Evolutionary conservation across 2,113 vertebrate species (phyloP).

Genomic region (Tiliqua scincoides): DNA sequence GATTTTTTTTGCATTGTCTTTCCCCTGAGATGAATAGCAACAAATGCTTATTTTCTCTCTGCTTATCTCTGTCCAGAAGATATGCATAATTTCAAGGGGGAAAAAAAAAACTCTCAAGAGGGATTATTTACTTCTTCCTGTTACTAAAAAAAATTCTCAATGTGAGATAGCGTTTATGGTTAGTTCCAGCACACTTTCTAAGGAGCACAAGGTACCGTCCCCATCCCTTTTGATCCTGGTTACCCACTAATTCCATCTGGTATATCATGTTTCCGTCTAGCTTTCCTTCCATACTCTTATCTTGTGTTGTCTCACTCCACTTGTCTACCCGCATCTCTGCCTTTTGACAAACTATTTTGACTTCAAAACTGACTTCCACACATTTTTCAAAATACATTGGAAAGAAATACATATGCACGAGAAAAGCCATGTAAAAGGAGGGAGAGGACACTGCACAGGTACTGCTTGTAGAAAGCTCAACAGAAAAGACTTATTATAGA

Average conservation of each 20-base stretch:
- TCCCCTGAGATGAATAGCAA: background rate
- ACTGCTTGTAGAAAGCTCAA: background rate
- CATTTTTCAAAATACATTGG: slow-evolving; percentile 42
- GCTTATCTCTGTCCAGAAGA: background rate
- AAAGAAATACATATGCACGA: slow-evolving; percentile 7
- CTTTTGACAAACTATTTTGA: slow-evolving; percentile 16
- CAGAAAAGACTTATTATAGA: background rate
- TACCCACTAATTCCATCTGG: background rate
- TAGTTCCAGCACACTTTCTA: slow-evolving; percentile 29
- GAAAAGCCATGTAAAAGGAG: slow-evolving; percentile 27
- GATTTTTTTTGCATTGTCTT: background rate
- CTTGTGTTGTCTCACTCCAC: background rate
- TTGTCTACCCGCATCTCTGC: background rate
- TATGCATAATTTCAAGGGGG: background rate
- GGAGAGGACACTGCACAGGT: background rate
- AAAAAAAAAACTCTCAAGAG: background rate
- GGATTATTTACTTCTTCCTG: slow-evolving; percentile 21
- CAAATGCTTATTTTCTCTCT: background rate
- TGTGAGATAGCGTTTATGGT: slow-evolving; percentile 20
- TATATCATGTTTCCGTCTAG: background rate
- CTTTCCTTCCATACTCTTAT: accelerated
- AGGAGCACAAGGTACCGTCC: background rate
- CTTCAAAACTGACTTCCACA: slow-evolving; percentile 55
- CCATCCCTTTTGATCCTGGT: slow-evolving; percentile 13
- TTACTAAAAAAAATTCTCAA: slow-evolving; percentile 3